Evolutionary conservation across 2,113 vertebrate species (phyloP).

Genomic region (Nestor notabilis): DNA sequence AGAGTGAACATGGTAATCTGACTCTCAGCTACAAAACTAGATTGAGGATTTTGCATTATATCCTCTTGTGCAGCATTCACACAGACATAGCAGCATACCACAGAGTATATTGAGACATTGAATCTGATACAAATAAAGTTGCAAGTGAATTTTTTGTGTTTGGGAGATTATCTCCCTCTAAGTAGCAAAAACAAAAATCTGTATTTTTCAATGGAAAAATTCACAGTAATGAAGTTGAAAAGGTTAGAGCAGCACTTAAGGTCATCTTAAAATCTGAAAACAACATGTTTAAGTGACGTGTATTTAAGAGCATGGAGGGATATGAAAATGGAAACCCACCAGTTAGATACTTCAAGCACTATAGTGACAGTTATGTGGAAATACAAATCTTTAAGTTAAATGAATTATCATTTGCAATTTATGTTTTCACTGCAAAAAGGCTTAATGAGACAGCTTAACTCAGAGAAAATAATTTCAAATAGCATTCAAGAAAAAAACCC

Average conservation of each 20-base stretch:
- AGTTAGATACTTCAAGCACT: not conserved
- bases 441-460: not conserved
- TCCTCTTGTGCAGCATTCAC: not conserved
- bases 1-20: accelerated
- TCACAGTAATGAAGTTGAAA: not conserved
- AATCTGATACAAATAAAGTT: not conserved
- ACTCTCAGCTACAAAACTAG: not conserved
- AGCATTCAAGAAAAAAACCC: not conserved
- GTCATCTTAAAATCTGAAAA: not conserved
- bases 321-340: not conserved
- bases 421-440: not conserved
- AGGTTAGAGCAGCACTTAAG: not conserved
- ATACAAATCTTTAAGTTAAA: not conserved
- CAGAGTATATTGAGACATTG: not conserved
- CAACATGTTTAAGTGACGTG: not conserved
- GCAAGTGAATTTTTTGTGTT: not conserved
- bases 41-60: not conserved
- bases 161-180: not conserved
- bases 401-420: not conserved
- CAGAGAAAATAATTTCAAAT: not conserved
- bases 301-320: not conserved
- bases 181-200: not conserved
- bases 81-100: not conserved
- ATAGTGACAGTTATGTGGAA: not conserved
- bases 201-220: not conserved